Percentiles rank a stretch among this genome's conserved stretches.
phyloP scores from a whole-genome alignment of 2,797 vertebrate species.

The Danio albolineatus region DNA sequence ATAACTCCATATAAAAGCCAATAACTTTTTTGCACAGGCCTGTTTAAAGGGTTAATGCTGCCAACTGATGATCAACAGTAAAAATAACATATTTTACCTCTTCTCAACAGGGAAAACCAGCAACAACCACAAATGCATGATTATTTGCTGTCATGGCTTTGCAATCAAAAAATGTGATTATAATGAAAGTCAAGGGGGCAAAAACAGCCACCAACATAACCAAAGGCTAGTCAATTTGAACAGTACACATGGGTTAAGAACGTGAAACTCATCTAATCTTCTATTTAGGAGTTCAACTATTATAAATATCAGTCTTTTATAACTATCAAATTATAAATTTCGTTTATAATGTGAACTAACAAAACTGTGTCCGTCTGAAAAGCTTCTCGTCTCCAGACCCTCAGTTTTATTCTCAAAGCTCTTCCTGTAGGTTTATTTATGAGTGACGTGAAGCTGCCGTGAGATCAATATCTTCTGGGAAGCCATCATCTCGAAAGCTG shows the following conservation, averaged over 20 bases:
- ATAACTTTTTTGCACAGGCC: no score
- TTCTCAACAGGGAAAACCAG: no score
- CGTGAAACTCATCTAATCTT: not conserved
- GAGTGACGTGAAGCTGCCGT: not conserved
- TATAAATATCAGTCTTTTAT: not conserved
- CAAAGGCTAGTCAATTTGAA: no score
- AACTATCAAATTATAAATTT: not conserved
- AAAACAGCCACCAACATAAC: no score
- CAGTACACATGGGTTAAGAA: no score
- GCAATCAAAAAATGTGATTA: not conserved
- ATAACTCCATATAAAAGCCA: no score
- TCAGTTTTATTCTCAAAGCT: not conserved
- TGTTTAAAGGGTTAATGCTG: no score
- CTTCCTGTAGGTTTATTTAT: not conserved
- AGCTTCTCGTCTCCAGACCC: not conserved
- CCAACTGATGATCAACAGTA: no score
- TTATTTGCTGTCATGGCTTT: no score
- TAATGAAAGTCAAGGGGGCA: not conserved
- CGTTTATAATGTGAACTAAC: not conserved
- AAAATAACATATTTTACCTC: no score
- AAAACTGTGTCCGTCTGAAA: not conserved
- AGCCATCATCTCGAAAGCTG: not conserved
- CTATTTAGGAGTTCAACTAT: not conserved
- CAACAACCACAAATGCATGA: no score
- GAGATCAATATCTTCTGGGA: slow-evolving; percentile 12